Evolutionary conservation across 2,888 invertebrate genomes (phyloP), one percentile per base, ranked within the genome.

Genomic region (Dione juno): DNA sequence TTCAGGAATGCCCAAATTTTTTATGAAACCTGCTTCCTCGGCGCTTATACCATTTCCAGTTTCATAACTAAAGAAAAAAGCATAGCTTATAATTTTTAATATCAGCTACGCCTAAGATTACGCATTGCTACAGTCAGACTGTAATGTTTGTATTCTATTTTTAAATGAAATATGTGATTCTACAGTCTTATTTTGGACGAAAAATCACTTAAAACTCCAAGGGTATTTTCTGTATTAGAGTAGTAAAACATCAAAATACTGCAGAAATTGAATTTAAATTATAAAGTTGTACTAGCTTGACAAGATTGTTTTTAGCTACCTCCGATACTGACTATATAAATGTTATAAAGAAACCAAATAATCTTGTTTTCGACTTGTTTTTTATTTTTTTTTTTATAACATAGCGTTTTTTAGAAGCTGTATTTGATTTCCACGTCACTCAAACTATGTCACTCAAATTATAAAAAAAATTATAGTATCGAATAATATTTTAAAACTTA

Each of bases 11-110:
- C 95, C 94, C 19, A 89, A 89, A 79, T 94, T 94, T 86, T 94
- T 94, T 75, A 94, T 84, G 75, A 87, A 94, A 8, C 95, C 95
- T 66, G 93, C 91, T 78, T 95, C 95, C 35, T 94, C 93, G 0
- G 94, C 95, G 70, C 85, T 78, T 71, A 96, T 96, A 1, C 95
- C 95, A 74, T 96, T 95, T 6, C 94, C 95, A 37, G 96, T 95
- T 80, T 95, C 95, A 80, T 95, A 93, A 75, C 93, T 92, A 66
- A 59, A 84, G 85, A 65, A 53, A 37, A 67, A 67, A 35, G 11
- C 0, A 50, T 19, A 19, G 6, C 35, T 57, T 19, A 3, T 19
- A 14, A 0, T 11, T 14, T 16, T 13, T 37, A 35, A 45, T 63
- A 35, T 50, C 9, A 3, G 50, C 19, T 10, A 28, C 6, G n/a